A percentile compares a stretch with the other conserved stretches of the same genome.
These are phyloP conservation scores for Plecotus auritus DNA, from an alignment of 2,113 vertebrate genomes.

Conservation along the genomic window DNA sequence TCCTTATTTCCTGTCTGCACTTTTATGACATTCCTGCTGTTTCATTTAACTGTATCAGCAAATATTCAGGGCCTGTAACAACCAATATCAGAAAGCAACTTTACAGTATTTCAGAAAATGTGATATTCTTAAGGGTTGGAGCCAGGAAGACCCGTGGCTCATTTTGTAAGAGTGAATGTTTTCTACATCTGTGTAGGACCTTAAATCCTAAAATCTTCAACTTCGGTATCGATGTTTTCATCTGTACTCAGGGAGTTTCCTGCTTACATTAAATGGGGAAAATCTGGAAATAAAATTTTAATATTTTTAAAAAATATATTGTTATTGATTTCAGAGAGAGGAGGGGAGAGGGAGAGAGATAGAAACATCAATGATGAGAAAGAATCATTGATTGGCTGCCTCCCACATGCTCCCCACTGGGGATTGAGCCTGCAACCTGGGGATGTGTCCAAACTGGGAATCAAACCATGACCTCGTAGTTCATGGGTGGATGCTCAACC, in stretches of 20 bases:
- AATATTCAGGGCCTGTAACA: not conserved
- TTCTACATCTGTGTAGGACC: not conserved
- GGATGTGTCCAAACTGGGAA: too few species aligned
- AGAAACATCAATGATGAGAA: too few species aligned
- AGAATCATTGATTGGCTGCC: too few species aligned
- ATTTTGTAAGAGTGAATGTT: not conserved
- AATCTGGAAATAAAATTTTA: not conserved
- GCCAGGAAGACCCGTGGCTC: not conserved
- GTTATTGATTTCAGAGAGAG: too few species aligned
- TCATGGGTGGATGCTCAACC: too few species aligned
- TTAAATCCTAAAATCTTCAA: not conserved
- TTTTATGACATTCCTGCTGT: constrained; percentile 23
- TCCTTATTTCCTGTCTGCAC: not conserved
- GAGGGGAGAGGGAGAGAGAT: too few species aligned
- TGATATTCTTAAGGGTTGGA: not conserved
- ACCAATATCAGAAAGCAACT: constrained; percentile 32
- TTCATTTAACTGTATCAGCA: constrained; percentile 26
- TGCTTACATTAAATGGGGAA: not conserved
- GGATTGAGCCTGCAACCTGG: too few species aligned
- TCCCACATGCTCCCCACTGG: too few species aligned
- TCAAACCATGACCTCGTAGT: too few species aligned
- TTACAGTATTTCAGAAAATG: constrained; percentile 17
- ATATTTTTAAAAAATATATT: not conserved
- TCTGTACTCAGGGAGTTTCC: not conserved
- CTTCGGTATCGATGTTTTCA: not conserved